phyloP scores from a whole-genome alignment of 2,113 vertebrate species.

The Bambusicola thoracicus region DNA sequence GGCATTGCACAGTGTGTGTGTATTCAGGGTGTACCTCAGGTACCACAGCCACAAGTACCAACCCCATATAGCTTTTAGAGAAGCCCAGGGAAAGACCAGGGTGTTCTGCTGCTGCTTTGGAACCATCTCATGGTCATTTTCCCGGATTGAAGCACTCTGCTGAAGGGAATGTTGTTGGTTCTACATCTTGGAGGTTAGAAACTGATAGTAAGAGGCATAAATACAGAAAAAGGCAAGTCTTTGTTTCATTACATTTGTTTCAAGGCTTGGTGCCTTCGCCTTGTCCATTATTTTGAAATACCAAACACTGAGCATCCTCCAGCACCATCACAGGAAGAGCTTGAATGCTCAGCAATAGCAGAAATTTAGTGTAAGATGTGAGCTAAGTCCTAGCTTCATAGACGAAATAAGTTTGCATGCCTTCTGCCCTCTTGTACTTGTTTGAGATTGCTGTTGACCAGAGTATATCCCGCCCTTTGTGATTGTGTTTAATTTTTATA shows the following conservation, averaged over 20 bases:
- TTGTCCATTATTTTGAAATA: not conserved
- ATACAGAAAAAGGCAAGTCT: not conserved
- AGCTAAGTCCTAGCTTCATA: not conserved
- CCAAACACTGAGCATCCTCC: not conserved
- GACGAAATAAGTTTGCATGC: not conserved
- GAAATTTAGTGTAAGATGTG: not conserved
- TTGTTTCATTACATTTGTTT: not conserved
- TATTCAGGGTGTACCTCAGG: not conserved
- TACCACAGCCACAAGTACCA: not conserved
- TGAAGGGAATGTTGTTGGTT: not conserved
- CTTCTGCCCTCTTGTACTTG: not conserved
- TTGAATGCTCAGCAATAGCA: not conserved
- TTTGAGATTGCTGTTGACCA: not conserved
- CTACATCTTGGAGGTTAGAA: not conserved
- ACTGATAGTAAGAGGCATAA: not conserved
- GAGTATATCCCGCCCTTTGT: not conserved
- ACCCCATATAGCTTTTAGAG: not conserved
- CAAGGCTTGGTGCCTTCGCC: not conserved
- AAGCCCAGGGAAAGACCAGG: not conserved
- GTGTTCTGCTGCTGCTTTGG: not conserved
- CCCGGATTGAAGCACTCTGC: not conserved
- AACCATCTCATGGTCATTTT: not conserved
- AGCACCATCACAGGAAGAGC: not conserved
- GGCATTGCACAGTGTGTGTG: not conserved
- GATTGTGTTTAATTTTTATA: not conserved